Evolutionary conservation across 2,797 vertebrate species (phyloP), one percentile per base, ranked within the genome.

Genomic region (Sebastes steindachneri): DNA sequence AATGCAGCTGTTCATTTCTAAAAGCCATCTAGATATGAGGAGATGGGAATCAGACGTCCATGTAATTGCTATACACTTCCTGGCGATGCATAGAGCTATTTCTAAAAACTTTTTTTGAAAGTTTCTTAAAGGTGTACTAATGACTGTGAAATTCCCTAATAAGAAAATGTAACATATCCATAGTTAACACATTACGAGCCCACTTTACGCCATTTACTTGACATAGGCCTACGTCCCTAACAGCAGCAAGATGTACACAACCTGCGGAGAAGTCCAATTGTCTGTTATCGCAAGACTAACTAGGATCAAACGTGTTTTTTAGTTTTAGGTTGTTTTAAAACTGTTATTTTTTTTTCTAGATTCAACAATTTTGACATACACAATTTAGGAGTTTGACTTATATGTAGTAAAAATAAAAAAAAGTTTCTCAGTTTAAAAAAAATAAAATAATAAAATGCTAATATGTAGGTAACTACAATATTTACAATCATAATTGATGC

Each of bases 201-300:
- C 25, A 31, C 26, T 8, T 23, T 15, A 19, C n/a, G 6, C 3
- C 1, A 25, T 55, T 33, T 33, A 21, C 29, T 9, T 37, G 29
- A 21, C 28, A 53, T 8, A 51, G 8, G 12, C 45, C 45, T 60
- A 11, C 6, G 14, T 33, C 2, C 11, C 4, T 14, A 14, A 35
- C 59, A 14, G 21, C 1, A 5, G 48, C 4, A 68, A n/a, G 12
- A 66, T 19, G 9, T 54, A 33, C 25, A 75, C 21, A 58, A 23
- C 3, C 53, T n/a, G 45, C 3, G 0, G 45, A 8, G 3, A 51
- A 2, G 7, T 51, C 19, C 7, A n/a, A 51, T n/a, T 51, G 45
- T n/a, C 19, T 1, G 45, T 19, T 51, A 0, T 51, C 7, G 0
- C 0, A 4, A 23, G n/a, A 54, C 0, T 10, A 54, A 10, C 51